Percentiles rank a stretch among this genome's conserved stretches.
Conservation (phyloP, 2,113 vertebrate genomes). For the Leptocoma aspasia region DNA sequence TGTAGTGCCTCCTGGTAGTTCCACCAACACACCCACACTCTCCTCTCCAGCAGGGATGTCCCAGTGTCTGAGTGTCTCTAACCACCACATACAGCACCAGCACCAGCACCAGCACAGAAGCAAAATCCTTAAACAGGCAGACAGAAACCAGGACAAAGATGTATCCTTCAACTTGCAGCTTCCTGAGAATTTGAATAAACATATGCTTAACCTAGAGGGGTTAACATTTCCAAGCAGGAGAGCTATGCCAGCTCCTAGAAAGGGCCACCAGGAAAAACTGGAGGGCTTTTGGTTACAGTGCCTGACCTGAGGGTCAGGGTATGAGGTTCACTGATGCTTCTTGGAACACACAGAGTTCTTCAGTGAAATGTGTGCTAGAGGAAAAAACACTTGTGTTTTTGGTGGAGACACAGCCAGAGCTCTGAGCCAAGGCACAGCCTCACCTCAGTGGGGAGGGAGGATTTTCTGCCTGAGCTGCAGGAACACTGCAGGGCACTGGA, state of each 20-base stretch:
- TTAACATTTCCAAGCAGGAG: not conserved
- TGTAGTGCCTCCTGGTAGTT: not conserved
- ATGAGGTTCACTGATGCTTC: not conserved
- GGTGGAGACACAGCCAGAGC: not conserved
- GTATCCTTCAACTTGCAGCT: not conserved
- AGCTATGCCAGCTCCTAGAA: not conserved
- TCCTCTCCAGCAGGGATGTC: not conserved
- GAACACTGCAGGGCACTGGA: not conserved
- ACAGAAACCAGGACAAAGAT: not conserved
- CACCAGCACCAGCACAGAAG: not conserved
- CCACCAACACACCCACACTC: constrained; percentile 14
- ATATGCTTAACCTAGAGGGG: not conserved
- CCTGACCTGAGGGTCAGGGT: not conserved
- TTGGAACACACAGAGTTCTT: not conserved
- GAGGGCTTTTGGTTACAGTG: not conserved
- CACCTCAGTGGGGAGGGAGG: not conserved
- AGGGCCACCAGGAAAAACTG: not conserved
- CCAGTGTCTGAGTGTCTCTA: not conserved
- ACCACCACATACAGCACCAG: not conserved
- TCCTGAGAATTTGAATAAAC: not conserved
- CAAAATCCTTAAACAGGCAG: not conserved
- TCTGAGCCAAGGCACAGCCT: not conserved
- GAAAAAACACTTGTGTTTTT: not conserved
- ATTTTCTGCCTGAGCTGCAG: not conserved
- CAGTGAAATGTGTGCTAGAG: not conserved